phyloP scores from a whole-genome alignment of 2,888 invertebrate species.

The Maniola hyperantus region DNA sequence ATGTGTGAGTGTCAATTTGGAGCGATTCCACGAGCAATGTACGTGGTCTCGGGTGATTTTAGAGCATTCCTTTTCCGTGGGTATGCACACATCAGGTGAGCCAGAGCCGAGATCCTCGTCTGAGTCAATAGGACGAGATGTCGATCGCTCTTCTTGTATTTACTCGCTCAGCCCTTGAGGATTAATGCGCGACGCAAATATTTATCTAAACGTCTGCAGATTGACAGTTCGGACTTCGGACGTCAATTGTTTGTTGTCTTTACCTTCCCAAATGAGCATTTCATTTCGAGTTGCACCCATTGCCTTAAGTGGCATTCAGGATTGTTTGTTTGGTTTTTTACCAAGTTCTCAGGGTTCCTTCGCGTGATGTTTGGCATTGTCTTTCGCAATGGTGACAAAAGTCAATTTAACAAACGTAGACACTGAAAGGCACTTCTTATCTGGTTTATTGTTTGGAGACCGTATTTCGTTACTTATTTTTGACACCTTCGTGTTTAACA shows the following conservation, averaged over 20 bases:
- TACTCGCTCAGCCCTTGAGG: constrained; percentile 69
- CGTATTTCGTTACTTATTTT: constrained; percentile 24
- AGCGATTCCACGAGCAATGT: constrained; percentile 38
- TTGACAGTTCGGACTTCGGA: constrained; percentile 81
- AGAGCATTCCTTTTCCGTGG: constrained; percentile 32
- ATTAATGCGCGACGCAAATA: constrained; percentile 82
- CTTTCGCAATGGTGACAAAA: constrained; percentile 59
- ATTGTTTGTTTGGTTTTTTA: constrained; percentile 60
- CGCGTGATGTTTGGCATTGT: constrained; percentile 54
- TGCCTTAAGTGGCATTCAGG: constrained; percentile 75
- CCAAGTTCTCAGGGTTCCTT: constrained; percentile 40
- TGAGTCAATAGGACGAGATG: constrained; percentile 76
- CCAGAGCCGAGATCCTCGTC: constrained; percentile 46
- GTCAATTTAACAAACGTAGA: constrained; percentile 46
- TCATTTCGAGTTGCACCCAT: constrained; percentile 77
- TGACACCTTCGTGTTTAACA: constrained; percentile 17
- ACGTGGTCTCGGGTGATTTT: constrained; percentile 36
- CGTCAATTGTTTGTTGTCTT: constrained; percentile 82
- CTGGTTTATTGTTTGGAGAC: constrained; percentile 24
- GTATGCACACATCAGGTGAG: constrained; percentile 39
- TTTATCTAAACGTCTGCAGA: constrained; percentile 80
- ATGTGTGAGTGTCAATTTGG: constrained; percentile 7
- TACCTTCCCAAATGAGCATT: constrained; percentile 80
- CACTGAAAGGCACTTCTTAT: constrained; percentile 28
- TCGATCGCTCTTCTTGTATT: constrained; percentile 69